phyloP scores from a whole-genome alignment of 2,797 vertebrate species.

The Lindbergichthys nudifrons region DNA sequence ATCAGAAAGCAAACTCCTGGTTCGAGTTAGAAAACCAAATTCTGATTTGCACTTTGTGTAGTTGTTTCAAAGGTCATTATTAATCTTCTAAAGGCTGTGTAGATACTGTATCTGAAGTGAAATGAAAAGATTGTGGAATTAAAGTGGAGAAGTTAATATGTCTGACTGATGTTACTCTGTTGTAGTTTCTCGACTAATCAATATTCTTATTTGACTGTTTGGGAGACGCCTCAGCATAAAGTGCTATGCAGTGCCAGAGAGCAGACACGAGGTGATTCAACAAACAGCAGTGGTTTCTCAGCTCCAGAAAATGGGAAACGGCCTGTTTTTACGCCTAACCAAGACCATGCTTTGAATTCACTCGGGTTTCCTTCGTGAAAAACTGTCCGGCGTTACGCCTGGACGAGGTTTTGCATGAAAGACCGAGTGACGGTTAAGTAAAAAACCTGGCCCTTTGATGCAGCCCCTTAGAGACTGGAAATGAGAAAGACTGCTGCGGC shows the following conservation, averaged over 20 bases:
- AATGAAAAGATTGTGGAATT: slow-evolving; percentile 1
- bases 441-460: slow-evolving; percentile 89
- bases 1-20: slow-evolving; percentile 44
- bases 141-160: slow-evolving; percentile 15
- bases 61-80: slow-evolving; percentile 11
- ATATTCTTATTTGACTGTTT: slow-evolving; percentile 35
- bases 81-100: slow-evolving; percentile 18
- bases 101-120: background rate
- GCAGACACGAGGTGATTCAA: slow-evolving; percentile 39
- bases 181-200: slow-evolving; percentile 21
- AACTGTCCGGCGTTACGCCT: slow-evolving; percentile 47
- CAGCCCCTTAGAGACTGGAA: slow-evolving; percentile 83
- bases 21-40: slow-evolving; percentile 46
- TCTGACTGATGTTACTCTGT: slow-evolving; percentile 18
- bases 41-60: slow-evolving; percentile 19
- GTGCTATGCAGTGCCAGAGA: slow-evolving; percentile 76
- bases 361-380: slow-evolving; percentile 76
- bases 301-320: slow-evolving; percentile 85
- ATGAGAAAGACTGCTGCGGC: slow-evolving; percentile 81
- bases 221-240: slow-evolving; percentile 74
- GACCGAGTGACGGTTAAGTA: slow-evolving; percentile 83
- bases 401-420: slow-evolving; percentile 78
- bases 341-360: slow-evolving; percentile 68
- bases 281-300: slow-evolving; percentile 83
- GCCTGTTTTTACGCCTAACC: slow-evolving; percentile 88